Evolutionary conservation across 2,797 vertebrate genomes (phyloP).

Genomic region (Coluber constrictor): DNA sequence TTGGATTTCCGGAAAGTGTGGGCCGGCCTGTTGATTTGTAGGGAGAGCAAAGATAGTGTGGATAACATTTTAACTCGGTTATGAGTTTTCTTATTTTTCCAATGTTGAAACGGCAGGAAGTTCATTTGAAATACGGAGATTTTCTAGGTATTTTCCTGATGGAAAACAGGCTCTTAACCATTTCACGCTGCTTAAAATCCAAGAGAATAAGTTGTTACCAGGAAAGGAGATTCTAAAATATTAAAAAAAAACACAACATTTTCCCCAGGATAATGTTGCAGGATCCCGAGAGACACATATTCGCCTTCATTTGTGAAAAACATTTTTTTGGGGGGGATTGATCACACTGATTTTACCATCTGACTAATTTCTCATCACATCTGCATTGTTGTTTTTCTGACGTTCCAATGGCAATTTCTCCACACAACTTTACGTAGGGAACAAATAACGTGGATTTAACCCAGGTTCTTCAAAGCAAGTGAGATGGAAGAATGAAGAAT

Average conservation of each 20-base stretch:
- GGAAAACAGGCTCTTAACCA: neutral
- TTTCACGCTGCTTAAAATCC: neutral
- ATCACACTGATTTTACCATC: neutral
- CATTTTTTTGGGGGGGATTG: neutral
- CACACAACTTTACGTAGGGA: neutral
- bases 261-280: neutral
- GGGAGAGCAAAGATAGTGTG: neutral
- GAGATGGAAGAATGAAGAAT: neutral
- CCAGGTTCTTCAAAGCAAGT: neutral
- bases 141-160: neutral
- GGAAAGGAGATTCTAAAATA: neutral
- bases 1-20: slow-evolving; percentile 3
- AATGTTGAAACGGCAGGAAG: slow-evolving; percentile 18
- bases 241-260: neutral
- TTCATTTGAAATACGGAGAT: slow-evolving; percentile 22
- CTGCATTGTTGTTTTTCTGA: neutral
- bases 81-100: neutral
- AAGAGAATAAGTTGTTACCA: too few relatives aligned
- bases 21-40: slow-evolving; percentile 31
- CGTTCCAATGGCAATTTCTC: neutral
- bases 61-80: slow-evolving; percentile 30
- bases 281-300: neutral
- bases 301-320: neutral
- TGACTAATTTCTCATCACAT: neutral
- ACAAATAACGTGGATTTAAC: neutral